Evolutionary conservation across 2,888 invertebrate species (phyloP), one percentile per base, ranked within the genome.

Genomic region (Melieria picta): DNA sequence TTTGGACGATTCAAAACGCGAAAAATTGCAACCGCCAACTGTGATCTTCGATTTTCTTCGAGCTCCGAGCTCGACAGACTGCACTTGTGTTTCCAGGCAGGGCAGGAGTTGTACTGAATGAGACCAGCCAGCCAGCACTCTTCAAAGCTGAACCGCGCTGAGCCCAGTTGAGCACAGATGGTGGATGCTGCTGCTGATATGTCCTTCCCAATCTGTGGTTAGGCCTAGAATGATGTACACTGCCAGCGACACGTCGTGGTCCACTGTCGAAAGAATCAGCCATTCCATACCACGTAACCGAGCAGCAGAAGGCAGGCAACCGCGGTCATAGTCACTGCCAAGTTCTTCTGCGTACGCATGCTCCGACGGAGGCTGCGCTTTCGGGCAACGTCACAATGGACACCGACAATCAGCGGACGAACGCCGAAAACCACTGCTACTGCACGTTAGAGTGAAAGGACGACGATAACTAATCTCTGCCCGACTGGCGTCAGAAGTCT

Each of bases 201-300:
- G 86, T 86, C 84, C 83, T 86, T 84, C 80, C 84, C 82, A 85
- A 84, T 85, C 86, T 83, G 84, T 83, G 86, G 87, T 86, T 87
- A 87, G 86, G 87, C 87, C 87, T 87, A 87, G 86, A 86, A 85
- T 87, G 87, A 86, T 85, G 83, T 85, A 83, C 80, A 85, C 78
- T 80, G 77, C 81, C 81, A 81, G 80, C 84, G 82, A 83, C 84
- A 85, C 84, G 85, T 83, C 84, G 81, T 82, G 82, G 80, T 82
- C 82, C 84, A 84, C 84, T 85, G 84, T 80, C 72, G 74, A 71
- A 78, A 79, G 79, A 80, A 79, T 79, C 77, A 82, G 80, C 80
- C 84, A 82, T 83, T 80, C 83, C 81, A 82, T 80, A 80, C 69
- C 55, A 80, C 52, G 67, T 42, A 30, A 67, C 60, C 58, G 42